These are phyloP conservation scores for Pangasianodon gigas DNA, from an alignment of 2,113 vertebrate species.

Conservation along the genomic window DNA sequence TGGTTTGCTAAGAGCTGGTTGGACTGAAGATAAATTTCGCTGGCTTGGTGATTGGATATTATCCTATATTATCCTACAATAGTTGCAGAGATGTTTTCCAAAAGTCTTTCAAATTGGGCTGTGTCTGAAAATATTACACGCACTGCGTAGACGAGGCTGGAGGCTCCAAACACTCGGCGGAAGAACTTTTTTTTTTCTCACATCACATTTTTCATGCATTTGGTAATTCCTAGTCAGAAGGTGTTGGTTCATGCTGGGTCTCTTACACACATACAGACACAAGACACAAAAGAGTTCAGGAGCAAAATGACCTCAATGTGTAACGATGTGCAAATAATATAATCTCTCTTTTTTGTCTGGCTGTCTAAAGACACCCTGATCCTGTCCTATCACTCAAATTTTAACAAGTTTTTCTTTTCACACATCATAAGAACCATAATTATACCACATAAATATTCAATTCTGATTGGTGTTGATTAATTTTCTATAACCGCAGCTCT, in stretches of 20 bases:
- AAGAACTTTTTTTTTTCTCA: neutral
- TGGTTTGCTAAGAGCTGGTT: neutral
- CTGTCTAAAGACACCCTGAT: neutral
- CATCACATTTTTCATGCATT: constrained; percentile 22
- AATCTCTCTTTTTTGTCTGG: constrained; percentile 49
- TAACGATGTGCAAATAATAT: constrained; percentile 66
- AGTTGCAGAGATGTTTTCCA: neutral
- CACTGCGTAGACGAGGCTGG: neutral
- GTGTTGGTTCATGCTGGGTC: constrained; percentile 34
- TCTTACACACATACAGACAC: constrained; percentile 43
- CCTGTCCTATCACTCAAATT: neutral
- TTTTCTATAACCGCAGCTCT: too few relatives aligned
- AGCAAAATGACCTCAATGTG: constrained; percentile 60
- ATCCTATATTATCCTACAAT: neutral
- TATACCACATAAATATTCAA: too few relatives aligned
- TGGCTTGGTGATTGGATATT: neutral
- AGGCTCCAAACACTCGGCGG: neutral
- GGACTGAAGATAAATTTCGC: neutral
- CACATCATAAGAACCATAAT: too few relatives aligned
- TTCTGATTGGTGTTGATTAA: too few relatives aligned
- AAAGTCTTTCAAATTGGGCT: neutral
- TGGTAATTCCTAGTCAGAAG: constrained; percentile 39
- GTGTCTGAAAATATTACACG: neutral
- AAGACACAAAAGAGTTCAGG: constrained; percentile 43
- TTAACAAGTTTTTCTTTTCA: neutral